Percentiles rank a stretch among this genome's conserved stretches.
Evolutionary conservation across 1,140 invertebrate species (phyloP).

Genomic region (Belonocnema kinseyi): DNA sequence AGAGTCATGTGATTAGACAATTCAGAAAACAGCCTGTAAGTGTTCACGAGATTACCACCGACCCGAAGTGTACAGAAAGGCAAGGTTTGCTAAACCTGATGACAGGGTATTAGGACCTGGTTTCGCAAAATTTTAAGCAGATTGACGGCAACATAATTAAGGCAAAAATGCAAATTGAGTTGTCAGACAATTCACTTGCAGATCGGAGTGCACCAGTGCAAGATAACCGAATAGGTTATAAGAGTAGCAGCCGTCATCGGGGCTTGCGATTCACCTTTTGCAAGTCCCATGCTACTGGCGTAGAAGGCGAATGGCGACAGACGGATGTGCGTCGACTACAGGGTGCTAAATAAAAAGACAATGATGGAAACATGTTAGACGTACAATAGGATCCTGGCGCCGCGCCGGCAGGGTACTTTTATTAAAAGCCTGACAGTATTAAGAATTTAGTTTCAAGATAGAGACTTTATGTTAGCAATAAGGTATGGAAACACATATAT

Average conservation of each 20-base stretch:
- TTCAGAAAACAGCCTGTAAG: neutral
- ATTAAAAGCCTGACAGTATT: too few relatives aligned
- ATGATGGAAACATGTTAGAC: neutral
- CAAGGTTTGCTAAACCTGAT: neutral
- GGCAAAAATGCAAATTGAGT: slow-evolving; percentile 31
- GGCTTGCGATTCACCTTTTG: slow-evolving; percentile 42
- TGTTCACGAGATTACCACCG: neutral
- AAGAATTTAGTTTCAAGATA: too few relatives aligned
- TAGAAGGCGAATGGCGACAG: too few relatives aligned
- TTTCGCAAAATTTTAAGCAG: slow-evolving; percentile 18
- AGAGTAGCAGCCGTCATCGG: slow-evolving; percentile 46
- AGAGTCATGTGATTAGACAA: neutral
- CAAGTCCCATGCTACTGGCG: too few relatives aligned
- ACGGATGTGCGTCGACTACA: too few relatives aligned
- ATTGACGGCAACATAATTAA: slow-evolving; percentile 2
- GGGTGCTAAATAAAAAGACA: too few relatives aligned
- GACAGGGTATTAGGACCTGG: neutral
- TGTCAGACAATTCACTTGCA: neutral
- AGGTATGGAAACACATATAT: too few relatives aligned
- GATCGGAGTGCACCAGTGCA: too few relatives aligned
- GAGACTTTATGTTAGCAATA: too few relatives aligned
- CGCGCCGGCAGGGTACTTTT: too few relatives aligned
- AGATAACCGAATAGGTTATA: too few relatives aligned
- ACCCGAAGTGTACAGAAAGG: neutral
- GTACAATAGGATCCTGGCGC: neutral